These are phyloP conservation scores for Phainopepla nitens DNA, from an alignment of 2,113 vertebrate genomes.

Conservation along the genomic window DNA sequence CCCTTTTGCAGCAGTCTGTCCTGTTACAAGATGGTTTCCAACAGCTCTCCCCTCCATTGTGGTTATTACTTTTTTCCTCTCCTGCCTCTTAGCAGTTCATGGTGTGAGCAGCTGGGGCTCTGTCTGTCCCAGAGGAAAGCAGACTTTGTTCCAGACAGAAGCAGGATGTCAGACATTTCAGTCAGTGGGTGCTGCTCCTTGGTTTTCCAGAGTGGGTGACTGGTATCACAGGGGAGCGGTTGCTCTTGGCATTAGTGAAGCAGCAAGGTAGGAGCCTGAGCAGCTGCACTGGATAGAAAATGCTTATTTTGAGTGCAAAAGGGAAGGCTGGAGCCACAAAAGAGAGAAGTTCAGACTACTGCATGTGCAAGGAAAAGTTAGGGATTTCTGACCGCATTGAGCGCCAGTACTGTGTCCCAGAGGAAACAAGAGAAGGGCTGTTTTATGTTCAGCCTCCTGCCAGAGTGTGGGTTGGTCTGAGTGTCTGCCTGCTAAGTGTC, in stretches of 20 bases:
- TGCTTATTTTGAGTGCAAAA: neutral
- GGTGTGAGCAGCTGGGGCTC: neutral
- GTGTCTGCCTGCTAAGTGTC: neutral
- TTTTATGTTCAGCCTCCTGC: neutral
- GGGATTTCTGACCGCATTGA: neutral
- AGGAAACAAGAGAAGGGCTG: neutral
- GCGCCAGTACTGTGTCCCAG: neutral
- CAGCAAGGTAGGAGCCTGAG: neutral
- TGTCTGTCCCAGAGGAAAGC: neutral
- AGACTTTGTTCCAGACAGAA: neutral
- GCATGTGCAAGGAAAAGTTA: neutral
- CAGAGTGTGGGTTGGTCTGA: neutral
- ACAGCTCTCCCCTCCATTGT: neutral
- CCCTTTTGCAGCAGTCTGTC: neutral
- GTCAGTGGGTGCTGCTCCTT: neutral
- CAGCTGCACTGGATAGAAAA: neutral
- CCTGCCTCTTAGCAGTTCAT: neutral
- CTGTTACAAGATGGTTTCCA: neutral
- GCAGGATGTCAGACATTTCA: neutral
- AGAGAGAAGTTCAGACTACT: neutral
- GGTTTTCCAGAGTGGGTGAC: rapidly evolving
- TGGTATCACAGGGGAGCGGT: neutral
- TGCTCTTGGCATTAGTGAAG: neutral
- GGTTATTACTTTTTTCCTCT: neutral
- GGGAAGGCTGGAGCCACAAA: neutral